Base-by-base conservation (phyloP, 2,113 vertebrate species). In the Pelmatolapia mariae region DNA sequence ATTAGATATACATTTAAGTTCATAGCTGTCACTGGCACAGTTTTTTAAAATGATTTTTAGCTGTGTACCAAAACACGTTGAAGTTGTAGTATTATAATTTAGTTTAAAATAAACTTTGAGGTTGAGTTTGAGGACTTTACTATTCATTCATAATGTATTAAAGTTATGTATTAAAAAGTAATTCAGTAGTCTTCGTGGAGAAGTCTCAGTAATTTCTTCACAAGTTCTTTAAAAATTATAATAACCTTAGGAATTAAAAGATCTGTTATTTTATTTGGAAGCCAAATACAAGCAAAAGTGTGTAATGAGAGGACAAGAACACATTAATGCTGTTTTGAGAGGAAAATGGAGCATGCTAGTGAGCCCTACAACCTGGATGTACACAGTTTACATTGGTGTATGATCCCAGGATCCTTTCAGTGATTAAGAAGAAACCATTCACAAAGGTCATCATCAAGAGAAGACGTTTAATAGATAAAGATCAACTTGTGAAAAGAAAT, bases 221-320 rank as follows among this genome's bases (percentile, higher is more conserved):
- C 0, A 68, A 24, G 0, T 66, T 71, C 1, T 9, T 68, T 68
- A 5, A 1, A 71, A 71, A 71, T 73, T 11, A 29, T 76, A 16
- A 45, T 18, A 47, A 50, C 10, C 50, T 76, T 50, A 12, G 24
- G 71, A 50, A 76, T 19, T 50, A 19, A 76, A 76, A 76, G 16
- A 50, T 31, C 16, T 29, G 16, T 26, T 31, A 76, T 29, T 50
- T 18, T 29, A 76, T 50, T 5, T 50, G 15, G 43, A 76, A 47
- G 40, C 71, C 4, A 38, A 66, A 38, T 66, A 66, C 10, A 26
- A 76, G 40, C 40, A 76, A 47, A 73, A 73, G 10, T 8, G 19
- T n/a, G 22, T 1, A 50, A 8, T 3, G 16, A 54, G 40, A 47
- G 3, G 2, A 13, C 68, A 73, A 45, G 40, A 73, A 73, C 24